phyloP scores from a whole-genome alignment of 2,888 invertebrate species.

The Drosophila borealis region DNA sequence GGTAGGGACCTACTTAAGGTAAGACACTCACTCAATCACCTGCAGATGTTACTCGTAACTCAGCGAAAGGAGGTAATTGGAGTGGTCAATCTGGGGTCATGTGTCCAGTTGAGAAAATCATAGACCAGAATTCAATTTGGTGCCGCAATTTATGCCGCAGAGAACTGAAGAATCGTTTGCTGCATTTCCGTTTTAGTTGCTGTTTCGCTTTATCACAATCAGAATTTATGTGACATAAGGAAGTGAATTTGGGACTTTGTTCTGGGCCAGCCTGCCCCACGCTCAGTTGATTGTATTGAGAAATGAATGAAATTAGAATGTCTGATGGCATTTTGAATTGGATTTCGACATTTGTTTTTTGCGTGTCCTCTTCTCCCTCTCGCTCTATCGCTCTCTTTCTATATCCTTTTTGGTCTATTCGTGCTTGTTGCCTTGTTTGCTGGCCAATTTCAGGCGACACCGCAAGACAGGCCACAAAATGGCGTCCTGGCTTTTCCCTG shows the following conservation, averaged over 20 bases:
- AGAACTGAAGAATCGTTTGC: constrained; percentile 31
- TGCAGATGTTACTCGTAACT: neutral
- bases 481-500: constrained; percentile 28
- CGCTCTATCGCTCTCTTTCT: constrained; percentile 1
- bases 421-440: constrained; percentile 39
- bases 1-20: neutral
- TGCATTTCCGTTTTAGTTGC: constrained; percentile 27
- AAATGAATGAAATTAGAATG: constrained; percentile 80
- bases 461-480: constrained; percentile 75
- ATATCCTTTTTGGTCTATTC: constrained; percentile 26
- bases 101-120: constrained; percentile 24
- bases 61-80: neutral
- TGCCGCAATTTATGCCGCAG: constrained; percentile 43
- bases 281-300: constrained; percentile 72
- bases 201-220: constrained; percentile 63
- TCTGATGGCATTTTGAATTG: constrained; percentile 79
- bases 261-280: neutral
- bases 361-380: constrained; percentile 3
- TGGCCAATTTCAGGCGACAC: constrained; percentile 73
- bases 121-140: constrained; percentile 53
- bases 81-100: neutral
- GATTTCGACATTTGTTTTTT: constrained; percentile 62
- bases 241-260: constrained; percentile 41
- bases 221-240: constrained; percentile 65
- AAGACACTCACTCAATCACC: neutral